These are phyloP conservation scores for Melolontha melolontha DNA, from an alignment of 2,888 invertebrate species.

Conservation along the genomic window DNA sequence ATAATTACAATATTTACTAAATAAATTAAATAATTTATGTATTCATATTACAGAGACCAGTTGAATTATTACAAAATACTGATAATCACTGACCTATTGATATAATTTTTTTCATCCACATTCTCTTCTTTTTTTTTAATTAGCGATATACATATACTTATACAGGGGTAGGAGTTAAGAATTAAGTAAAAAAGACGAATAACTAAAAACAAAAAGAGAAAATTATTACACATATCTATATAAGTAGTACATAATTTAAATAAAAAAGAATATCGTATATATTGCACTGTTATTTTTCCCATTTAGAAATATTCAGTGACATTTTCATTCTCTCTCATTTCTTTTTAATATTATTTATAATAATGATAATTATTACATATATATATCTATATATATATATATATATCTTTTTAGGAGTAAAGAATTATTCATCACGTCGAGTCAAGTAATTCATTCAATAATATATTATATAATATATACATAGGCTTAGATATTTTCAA, in stretches of 20 bases:
- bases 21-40: constrained; percentile 62
- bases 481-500: constrained; percentile 27
- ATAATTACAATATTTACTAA: constrained; percentile 62
- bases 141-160: constrained; percentile 43
- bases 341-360: constrained; percentile 24
- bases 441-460: constrained; percentile 42
- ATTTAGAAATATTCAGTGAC: constrained; percentile 26
- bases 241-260: constrained; percentile 40
- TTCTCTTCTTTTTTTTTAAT: constrained; percentile 12
- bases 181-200: constrained; percentile 37
- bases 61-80: constrained; percentile 61
- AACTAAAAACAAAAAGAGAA: constrained; percentile 40
- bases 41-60: constrained; percentile 55
- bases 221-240: constrained; percentile 40
- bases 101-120: constrained; percentile 25
- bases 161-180: constrained; percentile 31
- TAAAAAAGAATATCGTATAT: constrained; percentile 44
- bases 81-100: constrained; percentile 62
- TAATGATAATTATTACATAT: constrained; percentile 35
- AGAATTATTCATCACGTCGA: constrained; percentile 52
- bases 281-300: constrained; percentile 33
- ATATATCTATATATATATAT: constrained; percentile 44
- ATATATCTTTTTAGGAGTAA: constrained; percentile 57
- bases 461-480: constrained; percentile 40
- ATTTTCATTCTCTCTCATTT: constrained; percentile 11